Base-by-base conservation (phyloP, 2,113 vertebrate species). In the Python bivittatus region DNA sequence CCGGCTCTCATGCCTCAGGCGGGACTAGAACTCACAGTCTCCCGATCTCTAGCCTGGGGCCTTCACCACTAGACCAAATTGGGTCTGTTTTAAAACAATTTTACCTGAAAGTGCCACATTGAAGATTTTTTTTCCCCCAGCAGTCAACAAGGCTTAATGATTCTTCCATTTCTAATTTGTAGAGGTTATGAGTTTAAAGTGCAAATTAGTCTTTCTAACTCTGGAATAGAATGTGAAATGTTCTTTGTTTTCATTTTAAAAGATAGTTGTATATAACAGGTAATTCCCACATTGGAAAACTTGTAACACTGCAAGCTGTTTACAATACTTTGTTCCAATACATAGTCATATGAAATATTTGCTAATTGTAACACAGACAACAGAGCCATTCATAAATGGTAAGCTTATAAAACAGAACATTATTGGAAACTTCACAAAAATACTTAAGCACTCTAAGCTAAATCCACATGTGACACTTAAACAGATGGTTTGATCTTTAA, bases 401-500 rank as follows among this genome's bases (percentile, higher is more conserved):
- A 57, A 61, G 12, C 20, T 84, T 84, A 57, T 56, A 22, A 87
- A 38, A 12, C 20, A 10, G n/a, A 12, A 25, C 4, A 11, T 87
- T 87, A 57, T 48, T 10, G 10, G 60, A 15, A 86, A 42, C 17
- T 15, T 88, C 48, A 72, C 60, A 87, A 8, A 84, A 89, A 53
- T 61, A 38, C 42, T 15, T 25, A 38, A 61, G 72, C 94, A 86
- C n/a, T 79, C 17, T 93, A 92, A 93, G 91, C 12, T 61, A 83
- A 95, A 79, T 84, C 94, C 38, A 90, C 88, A 90, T 86, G 15
- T 90, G 88, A 0, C 79, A 88, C 84, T 93, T 91, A 91, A 89
- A 91, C 89, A 94, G 90, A 91, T 91, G 92, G 89, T 95, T 93
- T 96, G 85, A 95, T 94, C 91, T 93, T 64, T 94, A 94, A 96